Evolutionary conservation across 1,140 invertebrate genomes (phyloP).

Genomic region (Drosophila kikkawai): DNA sequence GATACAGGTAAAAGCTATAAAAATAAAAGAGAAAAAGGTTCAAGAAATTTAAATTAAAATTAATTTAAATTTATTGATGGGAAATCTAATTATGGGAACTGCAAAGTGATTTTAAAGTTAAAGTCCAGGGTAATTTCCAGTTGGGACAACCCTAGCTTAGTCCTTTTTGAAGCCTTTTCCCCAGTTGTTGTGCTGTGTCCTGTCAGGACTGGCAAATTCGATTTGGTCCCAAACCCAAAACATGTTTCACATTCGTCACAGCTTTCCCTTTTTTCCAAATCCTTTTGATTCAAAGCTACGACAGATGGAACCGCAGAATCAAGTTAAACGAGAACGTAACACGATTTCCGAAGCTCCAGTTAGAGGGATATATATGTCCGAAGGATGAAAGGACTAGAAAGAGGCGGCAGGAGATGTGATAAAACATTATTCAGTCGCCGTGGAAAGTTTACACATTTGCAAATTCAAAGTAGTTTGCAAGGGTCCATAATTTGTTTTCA

Average conservation of each 20-base stretch:
- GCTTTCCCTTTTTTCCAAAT: neutral
- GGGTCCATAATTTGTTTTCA: slow-evolving; percentile 13
- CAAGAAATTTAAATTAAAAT: too few species aligned
- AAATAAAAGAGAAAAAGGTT: too few species aligned
- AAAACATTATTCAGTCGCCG: neutral
- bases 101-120: neutral
- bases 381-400: too few species aligned
- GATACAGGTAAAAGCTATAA: neutral
- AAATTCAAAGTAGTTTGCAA: neutral
- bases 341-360: neutral
- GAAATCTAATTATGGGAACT: too few species aligned
- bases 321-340: slow-evolving; percentile 27
- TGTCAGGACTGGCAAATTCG: slow-evolving; percentile 30
- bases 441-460: neutral
- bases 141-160: neutral
- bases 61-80: too few species aligned
- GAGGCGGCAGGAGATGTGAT: neutral
- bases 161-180: neutral
- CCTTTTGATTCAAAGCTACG: slow-evolving; percentile 9
- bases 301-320: slow-evolving; percentile 38
- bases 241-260: slow-evolving; percentile 34
- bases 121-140: neutral
- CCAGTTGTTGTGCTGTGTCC: neutral
- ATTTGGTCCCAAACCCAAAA: slow-evolving; percentile 34
- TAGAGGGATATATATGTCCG: neutral